phyloP scores from a whole-genome alignment of 2,113 vertebrate species.

The Apodemus sylvaticus region DNA sequence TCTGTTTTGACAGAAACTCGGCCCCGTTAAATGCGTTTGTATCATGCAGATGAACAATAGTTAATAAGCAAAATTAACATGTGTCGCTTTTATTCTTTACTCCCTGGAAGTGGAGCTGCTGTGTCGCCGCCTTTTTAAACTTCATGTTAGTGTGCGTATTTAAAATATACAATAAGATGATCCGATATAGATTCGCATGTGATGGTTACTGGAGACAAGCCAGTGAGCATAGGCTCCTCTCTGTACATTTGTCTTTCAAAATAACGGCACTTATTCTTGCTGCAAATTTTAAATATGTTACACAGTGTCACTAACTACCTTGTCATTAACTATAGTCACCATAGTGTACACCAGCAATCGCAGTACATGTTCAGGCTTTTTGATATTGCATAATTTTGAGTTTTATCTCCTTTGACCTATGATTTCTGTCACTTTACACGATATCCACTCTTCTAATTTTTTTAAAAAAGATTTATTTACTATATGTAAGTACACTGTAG shows the following conservation, averaged over 20 bases:
- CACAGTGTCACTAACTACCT: background rate
- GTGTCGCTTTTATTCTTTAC: background rate
- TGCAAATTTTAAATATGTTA: background rate
- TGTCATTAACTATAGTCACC: background rate
- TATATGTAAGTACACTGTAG: no score
- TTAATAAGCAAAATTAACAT: conserved; percentile 19
- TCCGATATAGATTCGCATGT: no score
- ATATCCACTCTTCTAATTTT: background rate
- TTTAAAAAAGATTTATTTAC: no score
- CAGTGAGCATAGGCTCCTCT: background rate
- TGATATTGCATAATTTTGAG: background rate
- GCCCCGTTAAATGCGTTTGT: conserved; percentile 36
- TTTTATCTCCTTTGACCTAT: background rate
- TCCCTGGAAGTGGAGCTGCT: background rate
- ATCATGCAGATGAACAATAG: background rate
- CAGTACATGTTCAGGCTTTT: background rate
- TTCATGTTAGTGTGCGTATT: background rate
- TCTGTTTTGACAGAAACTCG: conserved; percentile 59
- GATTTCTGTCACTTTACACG: no score
- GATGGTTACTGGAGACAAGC: background rate
- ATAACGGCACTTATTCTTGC: background rate
- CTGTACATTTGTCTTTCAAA: background rate
- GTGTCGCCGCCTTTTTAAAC: background rate
- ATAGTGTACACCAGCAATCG: background rate
- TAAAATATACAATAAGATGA: background rate